These are phyloP conservation scores for Ylistrum balloti DNA, from an alignment of 1,140 invertebrate genomes.

Conservation along the genomic window DNA sequence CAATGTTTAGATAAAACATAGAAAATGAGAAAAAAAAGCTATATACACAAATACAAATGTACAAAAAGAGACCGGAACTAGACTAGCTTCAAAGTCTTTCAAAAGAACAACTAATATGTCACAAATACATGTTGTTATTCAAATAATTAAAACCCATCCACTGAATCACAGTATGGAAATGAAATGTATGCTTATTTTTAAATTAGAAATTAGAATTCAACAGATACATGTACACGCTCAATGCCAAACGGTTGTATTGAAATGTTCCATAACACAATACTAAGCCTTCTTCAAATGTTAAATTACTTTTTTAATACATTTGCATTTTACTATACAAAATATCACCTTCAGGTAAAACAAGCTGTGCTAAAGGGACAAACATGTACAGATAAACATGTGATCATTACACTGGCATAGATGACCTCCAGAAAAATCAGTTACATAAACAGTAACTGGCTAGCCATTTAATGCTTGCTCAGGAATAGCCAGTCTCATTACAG, in stretches of 20 bases:
- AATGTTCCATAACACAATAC: background rate
- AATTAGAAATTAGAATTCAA: background rate
- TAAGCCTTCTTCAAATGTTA: too few relatives aligned
- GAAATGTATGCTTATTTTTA: background rate
- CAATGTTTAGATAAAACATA: too few relatives aligned
- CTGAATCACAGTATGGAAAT: background rate
- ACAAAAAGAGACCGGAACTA: too few relatives aligned
- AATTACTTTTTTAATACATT: background rate
- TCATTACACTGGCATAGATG: too few relatives aligned
- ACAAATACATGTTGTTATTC: background rate
- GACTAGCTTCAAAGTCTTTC: too few relatives aligned
- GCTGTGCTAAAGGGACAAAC: background rate
- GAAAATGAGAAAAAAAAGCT: too few relatives aligned
- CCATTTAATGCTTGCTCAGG: background rate
- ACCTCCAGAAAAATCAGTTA: too few relatives aligned
- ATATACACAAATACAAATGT: too few relatives aligned
- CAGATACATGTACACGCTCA: background rate
- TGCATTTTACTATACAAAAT: background rate
- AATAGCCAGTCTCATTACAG: background rate
- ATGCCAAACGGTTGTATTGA: background rate
- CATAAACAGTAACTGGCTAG: background rate
- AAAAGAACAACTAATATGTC: background rate
- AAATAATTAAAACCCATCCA: background rate
- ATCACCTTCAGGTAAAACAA: background rate
- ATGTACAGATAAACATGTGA: background rate